Conservation (phyloP, 2,113 vertebrate species). For the Catagonus wagneri region DNA sequence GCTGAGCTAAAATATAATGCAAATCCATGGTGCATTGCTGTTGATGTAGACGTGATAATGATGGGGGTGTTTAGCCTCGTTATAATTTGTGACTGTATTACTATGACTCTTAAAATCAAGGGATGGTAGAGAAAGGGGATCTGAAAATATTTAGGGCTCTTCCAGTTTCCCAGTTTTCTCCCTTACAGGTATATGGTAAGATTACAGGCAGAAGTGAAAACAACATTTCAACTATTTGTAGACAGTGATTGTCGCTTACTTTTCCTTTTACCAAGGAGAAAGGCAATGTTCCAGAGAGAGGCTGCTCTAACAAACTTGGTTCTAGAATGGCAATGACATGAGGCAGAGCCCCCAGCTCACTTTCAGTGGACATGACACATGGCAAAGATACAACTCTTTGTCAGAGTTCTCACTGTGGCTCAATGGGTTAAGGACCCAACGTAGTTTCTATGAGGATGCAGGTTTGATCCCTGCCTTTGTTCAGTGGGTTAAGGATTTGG, state of each 20-base stretch:
- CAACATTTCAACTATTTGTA: background rate
- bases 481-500: too few species aligned
- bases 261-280: background rate
- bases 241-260: background rate
- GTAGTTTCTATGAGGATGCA: too few species aligned
- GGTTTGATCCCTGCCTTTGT: too few species aligned
- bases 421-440: too few species aligned
- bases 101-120: background rate
- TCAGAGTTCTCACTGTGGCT: background rate
- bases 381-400: background rate
- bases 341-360: background rate
- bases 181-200: background rate
- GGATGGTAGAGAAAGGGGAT: background rate
- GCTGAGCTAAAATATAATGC: background rate
- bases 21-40: background rate
- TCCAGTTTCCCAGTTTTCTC: background rate
- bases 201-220: background rate
- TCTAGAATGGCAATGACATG: background rate
- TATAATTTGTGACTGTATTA: background rate
- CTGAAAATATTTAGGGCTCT: background rate
- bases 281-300: background rate
- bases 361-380: background rate
- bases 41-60: background rate
- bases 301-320: rapidly evolving
- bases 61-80: background rate